A percentile compares a stretch with the other conserved stretches of the same genome.
These are phyloP conservation scores for Lepus americanus DNA, from an alignment of 2,113 vertebrate genomes.

Conservation along the genomic window DNA sequence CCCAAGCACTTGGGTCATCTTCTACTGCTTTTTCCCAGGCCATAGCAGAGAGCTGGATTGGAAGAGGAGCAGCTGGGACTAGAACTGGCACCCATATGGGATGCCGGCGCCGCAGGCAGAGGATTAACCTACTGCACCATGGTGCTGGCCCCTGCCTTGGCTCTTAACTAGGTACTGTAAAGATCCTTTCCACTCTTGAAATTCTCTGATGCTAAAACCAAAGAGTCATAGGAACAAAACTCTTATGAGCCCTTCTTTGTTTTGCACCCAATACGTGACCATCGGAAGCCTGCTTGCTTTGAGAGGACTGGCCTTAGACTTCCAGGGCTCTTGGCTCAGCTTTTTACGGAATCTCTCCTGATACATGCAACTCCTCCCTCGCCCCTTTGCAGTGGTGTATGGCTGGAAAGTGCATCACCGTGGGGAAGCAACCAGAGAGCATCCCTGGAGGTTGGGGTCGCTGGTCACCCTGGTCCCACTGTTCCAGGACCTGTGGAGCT, in stretches of 20 bases:
- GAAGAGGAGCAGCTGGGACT: too few species aligned
- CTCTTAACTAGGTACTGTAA: background rate
- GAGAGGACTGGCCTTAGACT: background rate
- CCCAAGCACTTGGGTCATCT: too few species aligned
- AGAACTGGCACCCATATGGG: too few species aligned
- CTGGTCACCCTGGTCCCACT: conserved; percentile 97
- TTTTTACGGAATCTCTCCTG: background rate
- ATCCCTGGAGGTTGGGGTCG: conserved; percentile 95
- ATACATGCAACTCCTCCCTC: background rate
- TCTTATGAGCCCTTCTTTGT: background rate
- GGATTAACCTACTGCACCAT: too few species aligned
- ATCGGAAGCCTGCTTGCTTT: background rate
- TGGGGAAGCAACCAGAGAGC: conserved; percentile 95
- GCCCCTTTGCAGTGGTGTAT: conserved; percentile 94
- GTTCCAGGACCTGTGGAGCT: conserved; percentile 96
- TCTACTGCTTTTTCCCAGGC: too few species aligned
- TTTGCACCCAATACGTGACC: background rate
- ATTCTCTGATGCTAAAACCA: conserved; percentile 3
- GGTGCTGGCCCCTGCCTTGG: background rate
- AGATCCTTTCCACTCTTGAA: background rate
- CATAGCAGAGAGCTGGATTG: too few species aligned
- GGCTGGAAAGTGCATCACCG: conserved; percentile 96
- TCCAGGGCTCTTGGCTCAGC: background rate
- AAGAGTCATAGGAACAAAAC: background rate
- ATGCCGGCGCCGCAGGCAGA: too few species aligned